Conservation (phyloP, 35 echinoderm and acorn worm genomes). For the Anneissia japonica region DNA sequence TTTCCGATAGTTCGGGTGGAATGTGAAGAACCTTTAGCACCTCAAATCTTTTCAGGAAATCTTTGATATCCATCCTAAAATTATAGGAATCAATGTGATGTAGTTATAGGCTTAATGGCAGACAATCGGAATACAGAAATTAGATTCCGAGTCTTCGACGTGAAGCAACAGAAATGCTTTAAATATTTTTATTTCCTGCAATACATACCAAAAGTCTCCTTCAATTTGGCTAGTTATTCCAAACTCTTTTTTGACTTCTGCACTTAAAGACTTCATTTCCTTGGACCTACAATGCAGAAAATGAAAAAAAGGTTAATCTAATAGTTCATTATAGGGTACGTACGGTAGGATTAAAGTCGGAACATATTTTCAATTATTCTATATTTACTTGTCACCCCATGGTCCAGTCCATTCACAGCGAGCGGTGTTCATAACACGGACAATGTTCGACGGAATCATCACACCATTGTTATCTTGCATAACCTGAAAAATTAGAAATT, state of each 20-base stretch:
- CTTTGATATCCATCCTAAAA: background rate
- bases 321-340: no score
- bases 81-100: no score
- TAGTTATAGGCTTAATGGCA: no score
- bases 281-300: background rate
- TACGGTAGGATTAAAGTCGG: no score
- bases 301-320: no score
- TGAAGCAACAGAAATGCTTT: no score
- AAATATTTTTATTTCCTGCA: no score
- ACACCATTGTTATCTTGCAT: background rate
- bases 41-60: background rate
- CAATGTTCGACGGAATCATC: background rate
- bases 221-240: background rate
- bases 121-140: no score
- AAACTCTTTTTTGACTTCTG: background rate
- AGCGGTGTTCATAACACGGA: background rate
- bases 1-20: background rate
- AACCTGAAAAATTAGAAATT: background rate
- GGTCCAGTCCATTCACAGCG: no score
- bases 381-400: background rate
- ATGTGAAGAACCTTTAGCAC: background rate
- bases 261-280: background rate
- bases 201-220: background rate
- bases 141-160: no score
- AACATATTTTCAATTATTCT: no score